phyloP scores from a whole-genome alignment of 35 echinoderm and acorn worm species.

The Diadema setosum region DNA sequence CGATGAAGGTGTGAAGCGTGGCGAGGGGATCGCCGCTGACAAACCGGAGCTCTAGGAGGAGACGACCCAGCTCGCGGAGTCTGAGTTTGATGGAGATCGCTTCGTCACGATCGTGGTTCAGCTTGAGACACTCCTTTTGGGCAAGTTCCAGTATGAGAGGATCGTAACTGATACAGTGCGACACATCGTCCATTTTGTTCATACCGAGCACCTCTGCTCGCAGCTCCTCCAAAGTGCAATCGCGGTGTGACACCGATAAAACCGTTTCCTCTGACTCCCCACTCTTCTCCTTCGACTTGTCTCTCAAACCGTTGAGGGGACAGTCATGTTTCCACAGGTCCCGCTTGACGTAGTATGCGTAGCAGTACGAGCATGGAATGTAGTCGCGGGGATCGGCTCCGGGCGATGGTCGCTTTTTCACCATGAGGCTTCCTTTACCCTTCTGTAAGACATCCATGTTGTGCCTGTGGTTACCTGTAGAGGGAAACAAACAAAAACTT shows the following conservation, averaged over 20 bases:
- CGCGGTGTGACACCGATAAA: neutral
- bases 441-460: slow-evolving; percentile 42
- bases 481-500: neutral
- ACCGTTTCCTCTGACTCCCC: neutral
- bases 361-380: slow-evolving; percentile 56
- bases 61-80: slow-evolving; percentile 10
- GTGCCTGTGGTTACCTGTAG: slow-evolving; percentile 38
- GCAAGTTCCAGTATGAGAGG: neutral
- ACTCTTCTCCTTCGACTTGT: neutral
- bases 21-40: neutral
- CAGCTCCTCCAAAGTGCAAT: neutral
- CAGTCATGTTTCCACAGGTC: slow-evolving; percentile 65
- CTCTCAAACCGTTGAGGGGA: neutral
- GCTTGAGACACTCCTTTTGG: neutral
- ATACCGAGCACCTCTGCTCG: neutral
- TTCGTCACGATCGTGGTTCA: neutral
- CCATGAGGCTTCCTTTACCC: slow-evolving; percentile 48
- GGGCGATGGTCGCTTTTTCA: slow-evolving; percentile 27
- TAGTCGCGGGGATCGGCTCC: slow-evolving; percentile 32
- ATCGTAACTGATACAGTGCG: slow-evolving; percentile 4
- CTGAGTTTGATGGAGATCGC: neutral
- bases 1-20: neutral
- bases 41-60: neutral
- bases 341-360: slow-evolving; percentile 32
- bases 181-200: neutral